These are phyloP conservation scores for Polydrusus cervinus DNA, from an alignment of 2,888 invertebrate genomes.

Conservation along the genomic window DNA sequence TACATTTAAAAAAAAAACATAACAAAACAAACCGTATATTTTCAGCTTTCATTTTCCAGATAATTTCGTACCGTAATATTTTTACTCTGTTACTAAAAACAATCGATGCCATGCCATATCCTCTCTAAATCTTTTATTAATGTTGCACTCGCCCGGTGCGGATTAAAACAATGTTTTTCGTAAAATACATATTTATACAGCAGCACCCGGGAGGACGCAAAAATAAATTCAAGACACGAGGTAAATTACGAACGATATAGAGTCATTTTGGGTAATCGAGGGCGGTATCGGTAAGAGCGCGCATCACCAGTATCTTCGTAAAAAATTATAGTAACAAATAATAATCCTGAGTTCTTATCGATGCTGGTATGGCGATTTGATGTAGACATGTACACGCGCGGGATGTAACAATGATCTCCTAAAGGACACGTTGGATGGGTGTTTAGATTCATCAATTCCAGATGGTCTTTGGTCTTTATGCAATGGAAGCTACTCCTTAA, in stretches of 20 bases:
- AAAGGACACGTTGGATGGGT: no score
- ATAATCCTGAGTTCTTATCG: no score
- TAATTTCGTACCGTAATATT: not conserved
- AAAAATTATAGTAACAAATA: no score
- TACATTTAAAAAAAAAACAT: not conserved
- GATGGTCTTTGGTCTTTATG: no score
- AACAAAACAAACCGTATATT: not conserved
- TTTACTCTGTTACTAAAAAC: not conserved
- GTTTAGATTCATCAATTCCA: no score
- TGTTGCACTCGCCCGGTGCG: conserved; percentile 16
- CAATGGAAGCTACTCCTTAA: no score
- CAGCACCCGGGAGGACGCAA: conserved; percentile 13
- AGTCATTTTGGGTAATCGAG: not conserved
- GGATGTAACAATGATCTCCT: no score
- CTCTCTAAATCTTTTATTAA: conserved; percentile 29
- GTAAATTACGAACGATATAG: conserved; percentile 22
- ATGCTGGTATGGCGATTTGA: no score
- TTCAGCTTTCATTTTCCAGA: not conserved
- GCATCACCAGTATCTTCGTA: no score
- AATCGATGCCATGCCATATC: conserved; percentile 6
- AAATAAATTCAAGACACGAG: conserved; percentile 30
- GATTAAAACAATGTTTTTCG: conserved; percentile 36
- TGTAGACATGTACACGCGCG: no score
- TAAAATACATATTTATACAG: conserved; percentile 38
- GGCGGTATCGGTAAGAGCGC: no score